Evolutionary conservation across 2,888 invertebrate species (phyloP), one percentile per base, ranked within the genome.

Genomic region (Lasioglossum vierecki): DNA sequence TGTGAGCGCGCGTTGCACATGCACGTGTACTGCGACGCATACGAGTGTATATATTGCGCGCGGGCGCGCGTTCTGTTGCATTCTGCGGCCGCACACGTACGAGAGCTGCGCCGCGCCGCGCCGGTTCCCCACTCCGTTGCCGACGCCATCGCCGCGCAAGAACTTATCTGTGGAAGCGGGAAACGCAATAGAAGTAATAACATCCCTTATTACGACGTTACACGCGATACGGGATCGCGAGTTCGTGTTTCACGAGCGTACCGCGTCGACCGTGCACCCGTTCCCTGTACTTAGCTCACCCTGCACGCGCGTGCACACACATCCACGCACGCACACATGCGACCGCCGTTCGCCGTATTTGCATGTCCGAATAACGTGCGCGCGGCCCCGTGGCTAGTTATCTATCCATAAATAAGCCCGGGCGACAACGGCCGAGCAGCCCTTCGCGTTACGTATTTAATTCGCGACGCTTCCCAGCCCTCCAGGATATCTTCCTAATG

Each of bases 101-200:
- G 80, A 80, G 80, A 70, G 66, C 63, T 72, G 68, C 71, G 66
- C 63, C 76, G 68, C 71, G 66, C 68, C 76, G 18, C 75, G 66
- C 68, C 76, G 22, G 18, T 41, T n/a, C 41, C 68, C 68, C 53
- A 15, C 35, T 35, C 18, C n/a, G 70, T n/a, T 13, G 39, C 63
- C 72, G 68, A 81, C 75, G 44, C 79, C 66, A 70, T 70, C 41
- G 70, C 80, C 82, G 83, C 76, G 75, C 84, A 77, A 85, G 82
- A 86, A 88, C 89, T 91, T 91, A 88, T 89, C 92, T 91, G 82
- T 90, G 87, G 84, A 86, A 92, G 87, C 86, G 88, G 88, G 87
- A 91, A 89, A 91, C 87, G 89, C 89, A 90, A 91, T 90, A 87
- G 88, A 91, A 91, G 88, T 91, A 91, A 92, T 92, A 91, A 91